phyloP scores from a whole-genome alignment of 2,113 vertebrate genomes.

The Columba livia region DNA sequence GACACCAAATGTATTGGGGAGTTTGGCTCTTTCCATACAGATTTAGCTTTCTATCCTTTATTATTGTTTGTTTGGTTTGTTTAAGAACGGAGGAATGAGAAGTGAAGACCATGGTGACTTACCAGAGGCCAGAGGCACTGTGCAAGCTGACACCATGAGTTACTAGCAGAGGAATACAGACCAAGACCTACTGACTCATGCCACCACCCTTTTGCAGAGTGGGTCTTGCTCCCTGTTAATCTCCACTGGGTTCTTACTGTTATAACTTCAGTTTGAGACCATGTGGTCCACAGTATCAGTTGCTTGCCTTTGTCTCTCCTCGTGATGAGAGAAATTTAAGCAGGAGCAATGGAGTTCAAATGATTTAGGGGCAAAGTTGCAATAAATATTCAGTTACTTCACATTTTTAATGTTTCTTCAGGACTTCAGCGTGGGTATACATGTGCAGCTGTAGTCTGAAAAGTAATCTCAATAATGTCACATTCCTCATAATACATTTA shows the following conservation, averaged over 20 bases:
- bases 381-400: neutral
- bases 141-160: neutral
- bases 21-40: neutral
- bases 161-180: neutral
- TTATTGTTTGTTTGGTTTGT: neutral
- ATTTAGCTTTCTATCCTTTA: neutral
- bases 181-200: accelerated
- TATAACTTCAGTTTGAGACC: neutral
- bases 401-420: neutral
- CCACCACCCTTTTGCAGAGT: neutral
- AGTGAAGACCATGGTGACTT: neutral
- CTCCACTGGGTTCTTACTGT: neutral
- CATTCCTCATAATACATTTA: neutral
- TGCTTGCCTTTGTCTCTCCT: neutral
- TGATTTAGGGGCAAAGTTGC: neutral
- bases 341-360: neutral
- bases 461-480: neutral
- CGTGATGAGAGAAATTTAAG: neutral
- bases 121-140: neutral
- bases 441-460: neutral
- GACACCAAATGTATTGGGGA: neutral
- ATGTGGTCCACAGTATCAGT: neutral
- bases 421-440: neutral
- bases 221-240: neutral
- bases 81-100: neutral